Evolutionary conservation across 2,888 invertebrate genomes (phyloP), one percentile per base, ranked within the genome.

Genomic region (Lithophane socia): DNA sequence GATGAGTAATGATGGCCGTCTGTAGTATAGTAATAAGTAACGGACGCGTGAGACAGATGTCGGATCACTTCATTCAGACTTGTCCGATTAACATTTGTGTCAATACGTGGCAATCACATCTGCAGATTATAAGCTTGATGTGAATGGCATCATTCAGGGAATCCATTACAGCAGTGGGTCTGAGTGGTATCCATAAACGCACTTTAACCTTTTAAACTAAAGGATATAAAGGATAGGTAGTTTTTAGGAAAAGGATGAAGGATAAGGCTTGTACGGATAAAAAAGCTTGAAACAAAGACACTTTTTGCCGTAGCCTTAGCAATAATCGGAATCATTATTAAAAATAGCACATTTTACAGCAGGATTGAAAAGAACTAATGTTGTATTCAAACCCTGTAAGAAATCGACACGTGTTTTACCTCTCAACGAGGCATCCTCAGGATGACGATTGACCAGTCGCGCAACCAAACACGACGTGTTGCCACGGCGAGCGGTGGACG

Each of bases 71-170:
- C 56, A 79, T 58, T 75, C 75, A 66, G 10, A 44, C 66, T 56
- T 10, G 64, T 47, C n/a, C 12, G 52, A 78, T 81, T 81, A 82
- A 67, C 77, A 64, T 76, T 76, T 76, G 63, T 67, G 64, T 75
- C 75, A 67, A 79, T 75, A 54, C 52, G 10, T 37, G 52, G 16
- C 56, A 76, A 82, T 82, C 64, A 65, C 21, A 52, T 29, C 47
- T 73, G 56, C 24, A 18, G 61, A 49, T 49, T 13, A 63, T 52
- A 12, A 21, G 44, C 37, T 37, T 21, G 18, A 49, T 10, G 69
- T 79, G 49, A 60, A 69, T 42, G 47, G 21, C 9, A 24, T 29
- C 29, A 37, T 37, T 47, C 52, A 37, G n/a, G 21, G 37, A 16
- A 37, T 3, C 16, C 29, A 29, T 9, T 60, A 16, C 9, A 37